A percentile compares a stretch with the other conserved stretches of the same genome.
Conservation (phyloP, 2,113 vertebrate species). For the Coryphaenoides rupestris region DNA sequence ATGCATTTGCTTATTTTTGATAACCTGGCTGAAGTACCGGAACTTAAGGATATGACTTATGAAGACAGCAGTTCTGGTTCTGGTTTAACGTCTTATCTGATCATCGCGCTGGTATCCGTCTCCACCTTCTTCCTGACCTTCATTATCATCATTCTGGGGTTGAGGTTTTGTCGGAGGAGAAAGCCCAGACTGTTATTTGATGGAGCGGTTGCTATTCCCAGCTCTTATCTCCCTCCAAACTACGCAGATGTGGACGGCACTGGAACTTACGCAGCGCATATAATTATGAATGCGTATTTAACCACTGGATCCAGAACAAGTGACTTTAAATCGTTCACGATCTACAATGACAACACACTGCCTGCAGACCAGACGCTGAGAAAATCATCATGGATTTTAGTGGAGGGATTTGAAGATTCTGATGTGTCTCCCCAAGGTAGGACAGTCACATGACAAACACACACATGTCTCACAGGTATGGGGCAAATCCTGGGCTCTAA, state of each 20-base stretch:
- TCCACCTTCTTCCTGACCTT: slow-evolving; percentile 46
- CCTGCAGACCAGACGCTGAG: slow-evolving; percentile 39
- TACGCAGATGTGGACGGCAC: slow-evolving; percentile 45
- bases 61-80: slow-evolving; percentile 32
- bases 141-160: slow-evolving; percentile 34
- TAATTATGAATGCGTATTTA: slow-evolving; percentile 37
- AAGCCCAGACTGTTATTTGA: slow-evolving; percentile 50
- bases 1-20: slow-evolving; percentile 51
- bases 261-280: slow-evolving; percentile 41
- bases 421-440: slow-evolving; percentile 1
- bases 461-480: neutral
- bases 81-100: slow-evolving; percentile 38
- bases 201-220: slow-evolving; percentile 56
- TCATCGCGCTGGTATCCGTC: slow-evolving; percentile 44
- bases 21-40: slow-evolving; percentile 43
- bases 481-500: too few species aligned
- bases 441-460: neutral
- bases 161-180: slow-evolving; percentile 37
- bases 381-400: slow-evolving; percentile 27
- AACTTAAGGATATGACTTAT: slow-evolving; percentile 41
- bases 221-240: slow-evolving; percentile 63
- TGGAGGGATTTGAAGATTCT: slow-evolving; percentile 13
- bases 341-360: slow-evolving; percentile 57
- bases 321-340: slow-evolving; percentile 58
- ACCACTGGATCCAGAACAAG: slow-evolving; percentile 40